Percentiles rank a stretch among this genome's conserved stretches.
phyloP scores from a whole-genome alignment of 2,888 invertebrate species.

The Gari tellinella region DNA sequence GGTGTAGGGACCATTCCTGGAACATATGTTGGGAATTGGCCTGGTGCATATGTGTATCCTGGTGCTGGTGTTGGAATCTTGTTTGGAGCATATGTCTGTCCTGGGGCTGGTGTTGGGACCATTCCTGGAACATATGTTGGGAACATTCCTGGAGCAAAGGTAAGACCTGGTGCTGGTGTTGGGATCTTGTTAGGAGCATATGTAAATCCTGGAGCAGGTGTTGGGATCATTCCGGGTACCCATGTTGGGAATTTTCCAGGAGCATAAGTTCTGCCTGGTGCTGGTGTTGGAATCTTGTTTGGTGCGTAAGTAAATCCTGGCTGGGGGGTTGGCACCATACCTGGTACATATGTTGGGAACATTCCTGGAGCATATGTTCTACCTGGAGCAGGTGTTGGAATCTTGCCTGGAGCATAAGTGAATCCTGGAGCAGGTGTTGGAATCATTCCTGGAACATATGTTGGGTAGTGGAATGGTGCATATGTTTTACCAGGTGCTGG shows the following conservation, averaged over 20 bases:
- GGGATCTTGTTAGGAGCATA: conserved; percentile 58
- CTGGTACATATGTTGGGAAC: conserved; percentile 40
- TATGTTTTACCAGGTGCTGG: conserved; percentile 50
- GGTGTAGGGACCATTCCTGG: conserved; percentile 63
- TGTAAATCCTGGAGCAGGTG: conserved; percentile 59
- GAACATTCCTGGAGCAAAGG: conserved; percentile 55
- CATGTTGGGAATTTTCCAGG: conserved; percentile 59
- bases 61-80: conserved; percentile 62
- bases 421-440: conserved; percentile 59
- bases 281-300: conserved; percentile 32
- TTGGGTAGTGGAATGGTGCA: conserved; percentile 41
- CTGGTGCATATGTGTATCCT: conserved; percentile 54
- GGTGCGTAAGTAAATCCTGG: conserved; percentile 53
- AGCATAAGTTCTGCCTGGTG: conserved; percentile 47
- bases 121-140: conserved; percentile 61
- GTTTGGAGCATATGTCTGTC: conserved; percentile 47
- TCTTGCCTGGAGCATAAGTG: conserved; percentile 45
- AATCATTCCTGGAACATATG: conserved; percentile 39
- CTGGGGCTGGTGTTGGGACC: conserved; percentile 60
- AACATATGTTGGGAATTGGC: conserved; percentile 47
- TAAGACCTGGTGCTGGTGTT: conserved; percentile 59
- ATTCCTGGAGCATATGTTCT: conserved; percentile 39
- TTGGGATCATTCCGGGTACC: conserved; percentile 60
- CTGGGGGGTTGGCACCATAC: conserved; percentile 56
- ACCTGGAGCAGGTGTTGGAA: conserved; percentile 42